Conservation (phyloP, 2,888 invertebrate genomes). For the Tolmerus cingulatus region DNA sequence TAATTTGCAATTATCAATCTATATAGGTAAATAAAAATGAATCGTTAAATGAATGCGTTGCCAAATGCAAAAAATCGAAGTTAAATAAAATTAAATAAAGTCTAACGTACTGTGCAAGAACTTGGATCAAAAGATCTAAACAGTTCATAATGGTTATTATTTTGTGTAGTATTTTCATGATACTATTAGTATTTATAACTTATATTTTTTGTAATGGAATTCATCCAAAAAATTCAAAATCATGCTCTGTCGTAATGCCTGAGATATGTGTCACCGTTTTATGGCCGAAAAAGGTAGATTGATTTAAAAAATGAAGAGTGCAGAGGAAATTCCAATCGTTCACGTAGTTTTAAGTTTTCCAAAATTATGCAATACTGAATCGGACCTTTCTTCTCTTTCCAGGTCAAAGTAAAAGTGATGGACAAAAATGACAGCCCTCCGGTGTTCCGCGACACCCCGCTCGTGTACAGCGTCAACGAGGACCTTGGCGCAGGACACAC, state of each 20-base stretch:
- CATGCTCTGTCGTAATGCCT: not conserved
- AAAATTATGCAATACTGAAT: not conserved
- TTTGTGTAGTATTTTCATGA: no score
- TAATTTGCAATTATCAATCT: no score
- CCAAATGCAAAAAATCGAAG: no score
- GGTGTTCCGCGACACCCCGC: slow-evolving; percentile 77
- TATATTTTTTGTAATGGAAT: not conserved
- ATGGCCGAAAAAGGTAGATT: not conserved
- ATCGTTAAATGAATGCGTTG: no score
- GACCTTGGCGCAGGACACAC: slow-evolving; percentile 83
- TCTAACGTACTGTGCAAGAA: no score
- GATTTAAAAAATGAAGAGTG: not conserved
- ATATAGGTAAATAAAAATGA: no score
- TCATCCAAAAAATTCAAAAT: not conserved
- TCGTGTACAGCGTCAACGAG: slow-evolving; percentile 81
- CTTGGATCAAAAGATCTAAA: no score
- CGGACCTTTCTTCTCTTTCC: slow-evolving; percentile 59
- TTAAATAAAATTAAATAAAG: no score
- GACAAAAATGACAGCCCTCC: slow-evolving; percentile 98
- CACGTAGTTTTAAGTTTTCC: not conserved
- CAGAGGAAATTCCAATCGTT: not conserved
- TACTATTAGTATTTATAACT: no score
- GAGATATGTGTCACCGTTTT: not conserved
- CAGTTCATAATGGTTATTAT: no score
- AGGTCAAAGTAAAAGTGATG: slow-evolving; percentile 85